Percentiles rank a stretch among this genome's conserved stretches.
Evolutionary conservation across 2,888 invertebrate genomes (phyloP).

Genomic region (Oithona nana): DNA sequence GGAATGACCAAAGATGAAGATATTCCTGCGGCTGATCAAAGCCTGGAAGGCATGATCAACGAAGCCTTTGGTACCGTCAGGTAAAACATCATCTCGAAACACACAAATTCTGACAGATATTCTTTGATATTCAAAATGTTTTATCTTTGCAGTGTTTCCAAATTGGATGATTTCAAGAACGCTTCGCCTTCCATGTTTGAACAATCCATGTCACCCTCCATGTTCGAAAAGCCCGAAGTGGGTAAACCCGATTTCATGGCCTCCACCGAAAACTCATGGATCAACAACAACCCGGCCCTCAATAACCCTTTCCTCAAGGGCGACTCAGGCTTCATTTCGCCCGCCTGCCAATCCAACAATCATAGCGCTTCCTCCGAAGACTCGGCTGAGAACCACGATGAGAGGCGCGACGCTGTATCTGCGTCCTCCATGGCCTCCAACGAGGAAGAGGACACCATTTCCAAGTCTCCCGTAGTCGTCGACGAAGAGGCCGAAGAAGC

Average conservation of each 20-base stretch:
- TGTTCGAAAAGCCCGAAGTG: background rate
- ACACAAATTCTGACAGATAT: too few species aligned
- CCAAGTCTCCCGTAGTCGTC: background rate
- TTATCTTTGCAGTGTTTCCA: too few species aligned
- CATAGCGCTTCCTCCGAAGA: conserved; percentile 11
- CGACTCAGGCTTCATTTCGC: conserved; percentile 14
- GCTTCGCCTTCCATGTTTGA: conserved; percentile 12
- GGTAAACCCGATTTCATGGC: background rate
- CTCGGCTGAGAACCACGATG: background rate
- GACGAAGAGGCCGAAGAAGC: conserved; percentile 6
- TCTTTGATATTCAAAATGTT: too few species aligned
- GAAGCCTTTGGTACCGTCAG: background rate
- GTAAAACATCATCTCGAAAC: too few species aligned
- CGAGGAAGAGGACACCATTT: background rate
- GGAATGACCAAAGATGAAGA: background rate
- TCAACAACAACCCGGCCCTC: background rate
- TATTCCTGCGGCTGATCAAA: background rate
- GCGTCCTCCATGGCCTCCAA: background rate
- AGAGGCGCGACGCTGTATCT: background rate
- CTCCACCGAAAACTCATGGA: conserved; percentile 7
- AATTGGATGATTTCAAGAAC: background rate
- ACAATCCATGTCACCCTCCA: background rate
- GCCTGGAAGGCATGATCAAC: background rate
- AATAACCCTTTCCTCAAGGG: conserved; percentile 6
- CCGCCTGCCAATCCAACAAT: conserved; percentile 3